phyloP scores from a whole-genome alignment of 2,797 vertebrate genomes.

The Onychomys torridus region DNA sequence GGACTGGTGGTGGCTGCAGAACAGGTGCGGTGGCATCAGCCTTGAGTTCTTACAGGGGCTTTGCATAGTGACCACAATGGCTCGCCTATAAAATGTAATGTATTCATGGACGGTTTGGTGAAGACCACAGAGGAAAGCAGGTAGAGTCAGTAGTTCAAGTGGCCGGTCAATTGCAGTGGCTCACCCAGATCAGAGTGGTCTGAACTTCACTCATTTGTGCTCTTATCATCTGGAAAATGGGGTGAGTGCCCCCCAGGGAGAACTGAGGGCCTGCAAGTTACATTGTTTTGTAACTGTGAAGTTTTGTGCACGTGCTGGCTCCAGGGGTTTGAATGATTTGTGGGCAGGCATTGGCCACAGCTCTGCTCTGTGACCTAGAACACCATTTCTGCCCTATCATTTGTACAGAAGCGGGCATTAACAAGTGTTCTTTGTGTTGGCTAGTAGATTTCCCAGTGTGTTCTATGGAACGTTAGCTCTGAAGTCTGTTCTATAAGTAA shows the following conservation, averaged over 20 bases:
- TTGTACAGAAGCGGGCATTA: neutral
- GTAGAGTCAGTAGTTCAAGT: neutral
- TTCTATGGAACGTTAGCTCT: constrained; percentile 25
- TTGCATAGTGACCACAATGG: neutral
- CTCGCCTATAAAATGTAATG: neutral
- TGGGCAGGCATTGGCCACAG: constrained; percentile 16
- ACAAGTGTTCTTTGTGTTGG: constrained; percentile 32
- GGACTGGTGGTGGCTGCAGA: neutral
- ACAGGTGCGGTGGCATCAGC: constrained; percentile 57
- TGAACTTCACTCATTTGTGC: neutral
- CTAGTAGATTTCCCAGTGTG: constrained; percentile 20
- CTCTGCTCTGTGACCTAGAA: constrained; percentile 54
- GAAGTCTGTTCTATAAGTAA: constrained; percentile 20
- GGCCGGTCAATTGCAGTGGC: neutral
- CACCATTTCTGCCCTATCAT: constrained; percentile 47
- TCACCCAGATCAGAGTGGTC: neutral
- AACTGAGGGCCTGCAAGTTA: constrained; percentile 17
- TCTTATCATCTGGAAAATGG: constrained; percentile 55
- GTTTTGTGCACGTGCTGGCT: neutral
- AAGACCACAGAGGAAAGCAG: neutral
- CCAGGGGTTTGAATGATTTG: constrained; percentile 36
- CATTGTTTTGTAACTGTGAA: constrained; percentile 44
- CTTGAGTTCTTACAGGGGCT: neutral
- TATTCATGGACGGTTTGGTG: neutral
- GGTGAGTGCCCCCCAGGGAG: neutral